A percentile compares a stretch with the other conserved stretches of the same genome.
These are phyloP conservation scores for Spilarctia lutea DNA, from an alignment of 2,888 invertebrate species.

Conservation along the genomic window DNA sequence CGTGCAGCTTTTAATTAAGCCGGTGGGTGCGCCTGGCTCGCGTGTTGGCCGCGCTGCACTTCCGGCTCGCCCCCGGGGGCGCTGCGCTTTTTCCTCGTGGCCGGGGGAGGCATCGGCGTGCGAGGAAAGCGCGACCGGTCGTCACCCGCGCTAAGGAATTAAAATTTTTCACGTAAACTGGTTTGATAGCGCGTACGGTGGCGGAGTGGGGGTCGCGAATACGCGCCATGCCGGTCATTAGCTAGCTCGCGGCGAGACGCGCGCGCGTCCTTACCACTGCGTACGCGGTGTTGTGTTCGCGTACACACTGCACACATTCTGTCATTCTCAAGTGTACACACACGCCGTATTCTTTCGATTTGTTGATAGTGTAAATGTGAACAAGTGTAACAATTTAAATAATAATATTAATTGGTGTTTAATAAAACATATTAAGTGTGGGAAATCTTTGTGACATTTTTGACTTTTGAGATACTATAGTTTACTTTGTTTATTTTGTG, in stretches of 20 bases:
- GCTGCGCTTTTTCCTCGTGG: slow-evolving; percentile 82
- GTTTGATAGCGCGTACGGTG: slow-evolving; percentile 84
- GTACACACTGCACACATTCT: slow-evolving; percentile 28
- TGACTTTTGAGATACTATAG: slow-evolving; percentile 34
- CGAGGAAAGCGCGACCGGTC: slow-evolving; percentile 84
- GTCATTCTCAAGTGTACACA: slow-evolving; percentile 37
- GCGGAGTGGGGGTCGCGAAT: slow-evolving; percentile 84
- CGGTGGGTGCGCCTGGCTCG: slow-evolving; percentile 82
- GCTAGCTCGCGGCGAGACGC: slow-evolving; percentile 78
- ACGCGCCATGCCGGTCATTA: slow-evolving; percentile 83
- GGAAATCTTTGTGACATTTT: slow-evolving; percentile 16
- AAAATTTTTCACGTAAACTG: slow-evolving; percentile 86
- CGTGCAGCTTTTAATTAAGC: slow-evolving; percentile 84
- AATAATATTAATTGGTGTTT: slow-evolving; percentile 1
- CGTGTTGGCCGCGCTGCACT: slow-evolving; percentile 82
- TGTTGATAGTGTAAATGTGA: slow-evolving; percentile 59
- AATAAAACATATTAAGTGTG: not conserved
- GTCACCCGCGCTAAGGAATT: slow-evolving; percentile 82
- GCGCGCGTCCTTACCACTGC: slow-evolving; percentile 69
- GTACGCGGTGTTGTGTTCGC: slow-evolving; percentile 59
- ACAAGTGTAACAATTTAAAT: slow-evolving; percentile 46
- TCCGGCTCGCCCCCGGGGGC: slow-evolving; percentile 80
- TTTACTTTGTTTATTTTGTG: not conserved
- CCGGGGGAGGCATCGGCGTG: slow-evolving; percentile 66
- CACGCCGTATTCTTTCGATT: slow-evolving; percentile 52